Evolutionary conservation across 2,113 vertebrate genomes (phyloP).

Genomic region (Trematocara macrostoma): DNA sequence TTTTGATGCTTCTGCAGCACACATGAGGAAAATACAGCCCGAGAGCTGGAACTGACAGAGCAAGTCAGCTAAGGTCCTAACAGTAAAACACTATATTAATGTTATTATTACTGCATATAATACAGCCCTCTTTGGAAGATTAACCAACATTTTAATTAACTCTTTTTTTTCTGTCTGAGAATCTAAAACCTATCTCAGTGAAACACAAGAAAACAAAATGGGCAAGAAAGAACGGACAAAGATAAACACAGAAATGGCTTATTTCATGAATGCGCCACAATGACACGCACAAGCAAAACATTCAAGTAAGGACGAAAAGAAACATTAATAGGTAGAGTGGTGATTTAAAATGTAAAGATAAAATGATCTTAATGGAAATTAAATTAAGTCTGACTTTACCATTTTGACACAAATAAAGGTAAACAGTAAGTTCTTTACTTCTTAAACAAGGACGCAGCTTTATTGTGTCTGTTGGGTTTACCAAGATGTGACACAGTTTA

Average conservation of each 20-base stretch:
- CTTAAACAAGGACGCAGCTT: background rate
- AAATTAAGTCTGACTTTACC: background rate
- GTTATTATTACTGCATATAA: background rate
- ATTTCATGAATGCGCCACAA: fast-evolving
- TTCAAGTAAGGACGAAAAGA: background rate
- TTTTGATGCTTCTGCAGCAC: fast-evolving
- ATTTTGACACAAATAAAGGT: background rate
- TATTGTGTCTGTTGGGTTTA: background rate
- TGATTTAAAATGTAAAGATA: background rate
- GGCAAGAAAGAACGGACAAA: background rate
- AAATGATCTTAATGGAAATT: background rate
- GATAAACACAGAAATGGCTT: background rate
- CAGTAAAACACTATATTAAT: background rate
- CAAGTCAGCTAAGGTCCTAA: background rate
- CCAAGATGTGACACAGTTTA: background rate
- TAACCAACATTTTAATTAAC: background rate
- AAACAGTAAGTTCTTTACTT: background rate
- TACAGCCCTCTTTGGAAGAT: background rate
- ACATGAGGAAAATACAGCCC: background rate
- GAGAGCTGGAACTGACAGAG: background rate
- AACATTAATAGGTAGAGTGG: background rate
- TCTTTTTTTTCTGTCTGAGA: background rate
- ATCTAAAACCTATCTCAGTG: background rate
- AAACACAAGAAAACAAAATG: background rate
- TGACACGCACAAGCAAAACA: background rate